Evolutionary conservation across 2,113 vertebrate species (phyloP), one percentile per base, ranked within the genome.

Genomic region (Prietella phreatophila): DNA sequence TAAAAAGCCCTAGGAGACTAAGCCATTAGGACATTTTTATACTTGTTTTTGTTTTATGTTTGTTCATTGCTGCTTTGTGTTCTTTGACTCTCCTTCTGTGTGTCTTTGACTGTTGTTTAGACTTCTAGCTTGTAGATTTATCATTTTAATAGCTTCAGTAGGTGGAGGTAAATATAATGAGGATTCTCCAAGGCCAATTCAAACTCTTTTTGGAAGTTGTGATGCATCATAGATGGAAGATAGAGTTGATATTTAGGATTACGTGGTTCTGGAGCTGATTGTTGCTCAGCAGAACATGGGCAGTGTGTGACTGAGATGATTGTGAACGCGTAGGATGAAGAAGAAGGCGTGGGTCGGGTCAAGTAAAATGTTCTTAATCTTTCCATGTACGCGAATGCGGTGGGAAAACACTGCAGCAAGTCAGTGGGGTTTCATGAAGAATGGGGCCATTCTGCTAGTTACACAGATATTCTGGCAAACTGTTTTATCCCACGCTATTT

Each of bases 341-440:
- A 87, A 63, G 27, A 67, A 17, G 53, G 53, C 25, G 53, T 20
- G 55, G 79, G 65, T 36, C 17, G 20, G 78, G 86, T 82, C 86
- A n/a, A 67, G 39, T 83, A 65, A 47, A 83, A 65, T n/a, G 13
- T 47, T 27, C 36, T 22, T 33, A 56, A 58, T 30, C 53, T 10
- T 61, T 82, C 56, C 14, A 25, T 36, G 33, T 61, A 82, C 55
- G 36, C 22, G 36, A n/a, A 30, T 20, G 22, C 5, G 61, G 82
- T 65, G 83, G n/a, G 17, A 53, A 55, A 67, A 36, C 80, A 60
- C 6, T 63, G 81, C 11, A 61, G 33, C 39, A 30, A 47, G 82
- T 65, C 82, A n/a, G 58, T 63, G 58, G 82, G 82, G 82, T 83
- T 83, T 83, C 60, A 4, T 83, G 60, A 83, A 42, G 79, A 60